These are phyloP conservation scores for Eurytoma californica DNA, from an alignment of 2,888 invertebrate species.

Conservation along the genomic window DNA sequence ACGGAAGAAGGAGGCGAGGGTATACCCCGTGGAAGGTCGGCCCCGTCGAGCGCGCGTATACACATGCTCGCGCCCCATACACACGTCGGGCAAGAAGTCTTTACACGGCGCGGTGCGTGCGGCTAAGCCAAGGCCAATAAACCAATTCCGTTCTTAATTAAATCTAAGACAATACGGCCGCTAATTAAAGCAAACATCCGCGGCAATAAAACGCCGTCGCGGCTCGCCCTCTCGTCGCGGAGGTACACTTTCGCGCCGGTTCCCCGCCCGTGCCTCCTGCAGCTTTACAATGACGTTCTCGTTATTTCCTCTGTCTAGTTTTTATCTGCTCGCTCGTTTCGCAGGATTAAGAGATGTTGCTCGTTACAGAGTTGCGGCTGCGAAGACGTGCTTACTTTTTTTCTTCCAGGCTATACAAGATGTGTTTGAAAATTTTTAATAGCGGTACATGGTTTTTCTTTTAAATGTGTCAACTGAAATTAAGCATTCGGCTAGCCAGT, in stretches of 20 bases:
- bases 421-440: too few relatives aligned
- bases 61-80: conserved; percentile 1
- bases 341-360: too few relatives aligned
- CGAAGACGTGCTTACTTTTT: too few relatives aligned
- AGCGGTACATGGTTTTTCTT: too few relatives aligned
- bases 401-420: too few relatives aligned
- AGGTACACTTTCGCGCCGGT: conserved; percentile 16
- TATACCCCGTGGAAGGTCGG: neutral
- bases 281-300: too few relatives aligned
- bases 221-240: conserved; percentile 16
- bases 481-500: too few relatives aligned
- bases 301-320: too few relatives aligned
- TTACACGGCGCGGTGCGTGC: conserved; percentile 45
- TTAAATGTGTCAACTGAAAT: too few relatives aligned
- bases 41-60: neutral
- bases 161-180: conserved; percentile 69
- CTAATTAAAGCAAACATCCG: conserved; percentile 71
- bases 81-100: conserved; percentile 27
- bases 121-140: conserved; percentile 64
- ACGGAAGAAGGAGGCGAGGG: conserved; percentile 21
- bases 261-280: too few relatives aligned
- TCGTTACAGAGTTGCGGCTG: too few relatives aligned
- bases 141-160: conserved; percentile 72
- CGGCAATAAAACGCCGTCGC: conserved; percentile 63
- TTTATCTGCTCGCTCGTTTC: too few relatives aligned